These are phyloP conservation scores for Eudyptes chrysolophus DNA, from an alignment of 2,113 vertebrate genomes.

Conservation along the genomic window DNA sequence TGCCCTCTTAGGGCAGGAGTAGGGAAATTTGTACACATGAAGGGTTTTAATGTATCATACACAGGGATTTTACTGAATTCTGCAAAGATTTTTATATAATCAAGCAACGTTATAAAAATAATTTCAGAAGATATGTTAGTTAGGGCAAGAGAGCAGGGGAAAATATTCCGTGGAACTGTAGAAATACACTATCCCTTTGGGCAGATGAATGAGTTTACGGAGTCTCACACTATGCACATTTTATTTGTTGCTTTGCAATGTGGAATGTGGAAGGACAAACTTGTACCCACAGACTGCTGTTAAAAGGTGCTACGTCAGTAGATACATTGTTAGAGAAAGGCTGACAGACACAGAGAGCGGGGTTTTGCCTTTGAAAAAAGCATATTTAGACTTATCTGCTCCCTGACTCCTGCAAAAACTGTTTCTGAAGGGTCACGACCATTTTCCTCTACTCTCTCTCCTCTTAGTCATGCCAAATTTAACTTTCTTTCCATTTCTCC, in stretches of 20 bases:
- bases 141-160: background rate
- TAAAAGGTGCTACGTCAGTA: background rate
- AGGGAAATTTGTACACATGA: background rate
- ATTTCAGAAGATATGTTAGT: background rate
- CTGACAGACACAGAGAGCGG: background rate
- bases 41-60: background rate
- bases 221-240: background rate
- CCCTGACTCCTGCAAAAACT: background rate
- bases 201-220: background rate
- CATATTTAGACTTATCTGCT: background rate
- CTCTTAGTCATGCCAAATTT: background rate
- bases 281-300: background rate
- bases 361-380: background rate
- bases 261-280: background rate
- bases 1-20: background rate
- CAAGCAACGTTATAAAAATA: background rate
- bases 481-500: background rate
- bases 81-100: background rate
- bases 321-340: rapidly evolving
- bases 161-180: background rate
- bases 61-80: background rate
- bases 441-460: background rate
- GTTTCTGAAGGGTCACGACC: background rate
- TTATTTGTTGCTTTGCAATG: background rate
- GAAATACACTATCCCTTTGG: background rate